Percentiles rank a stretch among this genome's conserved stretches.
Evolutionary conservation across 2,888 invertebrate genomes (phyloP).

Genomic region (Capitulum mitella): DNA sequence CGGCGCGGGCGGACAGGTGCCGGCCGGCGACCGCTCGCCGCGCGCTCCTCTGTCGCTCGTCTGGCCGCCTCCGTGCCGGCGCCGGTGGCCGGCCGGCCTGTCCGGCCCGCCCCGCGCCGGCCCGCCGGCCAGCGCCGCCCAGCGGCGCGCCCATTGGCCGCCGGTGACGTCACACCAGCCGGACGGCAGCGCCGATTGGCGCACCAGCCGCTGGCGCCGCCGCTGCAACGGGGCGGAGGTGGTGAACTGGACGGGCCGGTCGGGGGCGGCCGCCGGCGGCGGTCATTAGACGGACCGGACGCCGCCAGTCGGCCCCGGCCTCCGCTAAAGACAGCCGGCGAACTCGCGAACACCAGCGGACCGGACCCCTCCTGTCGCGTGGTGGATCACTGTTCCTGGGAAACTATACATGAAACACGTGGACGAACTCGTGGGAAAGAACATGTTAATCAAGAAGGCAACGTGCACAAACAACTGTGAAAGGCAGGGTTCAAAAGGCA

Average conservation of each 20-base stretch:
- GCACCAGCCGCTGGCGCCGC: constrained; percentile 82
- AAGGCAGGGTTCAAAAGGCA: too few relatives aligned
- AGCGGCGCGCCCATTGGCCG: constrained; percentile 53
- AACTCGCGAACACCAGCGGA: too few relatives aligned
- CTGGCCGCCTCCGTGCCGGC: not conserved
- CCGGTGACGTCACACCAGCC: constrained; percentile 63
- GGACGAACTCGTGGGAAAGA: too few relatives aligned
- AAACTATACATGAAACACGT: too few relatives aligned
- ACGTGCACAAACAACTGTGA: too few relatives aligned
- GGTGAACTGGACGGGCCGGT: constrained; percentile 45
- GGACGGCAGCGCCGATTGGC: constrained; percentile 73
- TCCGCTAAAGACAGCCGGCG: too few relatives aligned
- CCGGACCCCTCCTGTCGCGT: too few relatives aligned
- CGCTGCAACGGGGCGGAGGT: constrained; percentile 69
- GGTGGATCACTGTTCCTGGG: too few relatives aligned
- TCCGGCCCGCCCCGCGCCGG: constrained; percentile 30
- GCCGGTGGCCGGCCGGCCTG: constrained; percentile 29
- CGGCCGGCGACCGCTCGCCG: not conserved
- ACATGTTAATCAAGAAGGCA: too few relatives aligned
- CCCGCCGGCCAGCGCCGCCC: constrained; percentile 37
- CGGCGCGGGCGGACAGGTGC: constrained; percentile 21
- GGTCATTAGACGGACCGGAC: not conserved
- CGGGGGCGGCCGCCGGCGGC: not conserved
- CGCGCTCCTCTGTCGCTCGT: not conserved
- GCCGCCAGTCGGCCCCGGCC: too few relatives aligned